phyloP scores from a whole-genome alignment of 2,888 invertebrate species.

The Incurvaria masculella region DNA sequence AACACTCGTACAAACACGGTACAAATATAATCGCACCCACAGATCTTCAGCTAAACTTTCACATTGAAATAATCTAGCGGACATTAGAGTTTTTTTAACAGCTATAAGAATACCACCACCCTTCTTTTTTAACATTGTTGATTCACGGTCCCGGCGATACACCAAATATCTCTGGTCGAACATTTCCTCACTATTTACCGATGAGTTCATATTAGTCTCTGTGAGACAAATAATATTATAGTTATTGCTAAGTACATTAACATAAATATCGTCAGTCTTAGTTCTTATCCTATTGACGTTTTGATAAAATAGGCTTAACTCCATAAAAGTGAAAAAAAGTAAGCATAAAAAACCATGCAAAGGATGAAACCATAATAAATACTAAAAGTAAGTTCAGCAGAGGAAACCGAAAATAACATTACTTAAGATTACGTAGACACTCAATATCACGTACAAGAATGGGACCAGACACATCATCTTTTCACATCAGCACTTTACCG shows the following conservation, averaged over 20 bases:
- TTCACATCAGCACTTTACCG: slow-evolving; percentile 2
- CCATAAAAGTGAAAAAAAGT: too few species aligned
- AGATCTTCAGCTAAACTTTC: slow-evolving; percentile 2
- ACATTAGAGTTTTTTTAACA: slow-evolving; percentile 1
- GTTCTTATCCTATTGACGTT: too few species aligned
- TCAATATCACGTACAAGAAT: not conserved
- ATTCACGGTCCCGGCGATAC: slow-evolving; percentile 1
- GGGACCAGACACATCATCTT: not conserved
- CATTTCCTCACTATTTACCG: slow-evolving; percentile 1
- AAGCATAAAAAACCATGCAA: too few species aligned
- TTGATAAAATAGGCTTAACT: too few species aligned
- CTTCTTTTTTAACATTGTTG: too few species aligned
- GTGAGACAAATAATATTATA: slow-evolving; percentile 2
- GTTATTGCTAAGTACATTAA: not conserved
- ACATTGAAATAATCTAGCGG: not conserved
- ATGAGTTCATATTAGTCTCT: slow-evolving; percentile 4
- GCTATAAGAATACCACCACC: too few species aligned
- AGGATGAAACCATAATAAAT: too few species aligned
- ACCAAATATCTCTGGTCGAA: slow-evolving; percentile 5
- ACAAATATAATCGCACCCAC: too few species aligned
- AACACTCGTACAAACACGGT: too few species aligned
- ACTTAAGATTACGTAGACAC: too few species aligned
- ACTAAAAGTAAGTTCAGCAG: too few species aligned
- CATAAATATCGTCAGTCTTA: too few species aligned
- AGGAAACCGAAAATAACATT: slow-evolving; percentile 1